Conservation (phyloP, 2,888 invertebrate species). For the Gymnosoma rotundatum region DNA sequence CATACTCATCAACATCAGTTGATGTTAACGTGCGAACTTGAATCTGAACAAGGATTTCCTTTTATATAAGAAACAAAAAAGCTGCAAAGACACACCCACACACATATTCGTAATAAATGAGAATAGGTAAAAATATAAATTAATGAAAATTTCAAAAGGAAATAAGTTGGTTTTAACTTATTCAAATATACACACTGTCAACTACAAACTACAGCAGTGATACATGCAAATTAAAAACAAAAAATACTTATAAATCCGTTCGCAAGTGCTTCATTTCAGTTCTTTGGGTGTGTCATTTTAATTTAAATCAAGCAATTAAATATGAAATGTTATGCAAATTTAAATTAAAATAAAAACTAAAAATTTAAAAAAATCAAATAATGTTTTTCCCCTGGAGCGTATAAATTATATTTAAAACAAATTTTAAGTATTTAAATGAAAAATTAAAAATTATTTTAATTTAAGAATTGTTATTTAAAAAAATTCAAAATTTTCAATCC, state of each 20-base stretch:
- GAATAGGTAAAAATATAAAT: slow-evolving; percentile 14
- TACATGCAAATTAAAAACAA: not conserved
- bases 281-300: slow-evolving; percentile 37
- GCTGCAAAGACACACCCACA: not conserved
- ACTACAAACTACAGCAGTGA: slow-evolving; percentile 13
- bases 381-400: not conserved
- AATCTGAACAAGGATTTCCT: slow-evolving; percentile 64
- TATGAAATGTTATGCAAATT: slow-evolving; percentile 56
- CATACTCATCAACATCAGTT: slow-evolving; percentile 46
- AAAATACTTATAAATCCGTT: slow-evolving; percentile 12
- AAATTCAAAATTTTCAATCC: too few relatives aligned
- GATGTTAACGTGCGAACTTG: slow-evolving; percentile 67
- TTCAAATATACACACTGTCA: slow-evolving; percentile 41
- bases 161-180: slow-evolving; percentile 27
- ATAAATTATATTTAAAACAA: not conserved
- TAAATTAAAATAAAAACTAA: slow-evolving; percentile 17
- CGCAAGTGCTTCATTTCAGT: not conserved
- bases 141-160: slow-evolving; percentile 23
- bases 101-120: not conserved
- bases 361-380: not conserved
- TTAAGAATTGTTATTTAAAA: too few relatives aligned
- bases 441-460: too few relatives aligned
- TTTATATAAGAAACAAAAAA: slow-evolving; percentile 33
- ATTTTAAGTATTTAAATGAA: not conserved
- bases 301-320: slow-evolving; percentile 58